Evolutionary conservation across 2,797 vertebrate species (phyloP), one percentile per base, ranked within the genome.

Genomic region (Malurus leucopterus): DNA sequence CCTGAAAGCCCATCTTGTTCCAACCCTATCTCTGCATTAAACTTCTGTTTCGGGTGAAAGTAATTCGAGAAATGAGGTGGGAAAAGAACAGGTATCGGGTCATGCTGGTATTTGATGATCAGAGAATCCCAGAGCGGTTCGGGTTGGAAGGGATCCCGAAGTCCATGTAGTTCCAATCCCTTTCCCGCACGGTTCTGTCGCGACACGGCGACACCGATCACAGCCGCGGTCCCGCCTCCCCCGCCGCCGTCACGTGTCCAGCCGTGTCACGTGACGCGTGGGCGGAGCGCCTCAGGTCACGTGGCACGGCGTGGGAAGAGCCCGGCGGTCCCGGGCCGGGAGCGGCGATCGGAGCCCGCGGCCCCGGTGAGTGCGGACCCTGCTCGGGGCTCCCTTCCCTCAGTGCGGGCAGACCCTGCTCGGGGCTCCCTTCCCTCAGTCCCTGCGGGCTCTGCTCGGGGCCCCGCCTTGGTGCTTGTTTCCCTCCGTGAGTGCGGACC

Each of bases 101-200:
- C 18, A 0, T 1, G 34, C 47, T 17, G 54, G 8, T 23, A 23
- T 20, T 12, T 3, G 51, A 8, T 2, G 53, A 7, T 20, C 18
- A 36, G 34, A 17, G 26, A 5, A 23, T 7, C 9, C 1, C 41
- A 10, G 15, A 2, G 15, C 4, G 41, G 2, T 16, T 9, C 27
- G 47, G 19, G 3, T 2, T 1, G 41, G 47, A 20, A n/a, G 15
- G 36, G 11, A 0, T 26, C 10, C 0, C 1, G 8, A 5, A 16
- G 12, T 0, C 2, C 29, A 0, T 4, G 2, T 0, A 0, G 9
- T 3, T 3, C 2, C 11, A 4, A 0, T 6, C 2, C 3, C 13
- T 0, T 13, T 8, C 41, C 24, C 21, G 36, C 15, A 19, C 2
- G 24, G 1, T 41, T 17, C 38, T 59, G 46, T 58, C 46, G 53